phyloP scores from a whole-genome alignment of 1,140 invertebrate species.

The Bombus haemorrhoidalis region DNA sequence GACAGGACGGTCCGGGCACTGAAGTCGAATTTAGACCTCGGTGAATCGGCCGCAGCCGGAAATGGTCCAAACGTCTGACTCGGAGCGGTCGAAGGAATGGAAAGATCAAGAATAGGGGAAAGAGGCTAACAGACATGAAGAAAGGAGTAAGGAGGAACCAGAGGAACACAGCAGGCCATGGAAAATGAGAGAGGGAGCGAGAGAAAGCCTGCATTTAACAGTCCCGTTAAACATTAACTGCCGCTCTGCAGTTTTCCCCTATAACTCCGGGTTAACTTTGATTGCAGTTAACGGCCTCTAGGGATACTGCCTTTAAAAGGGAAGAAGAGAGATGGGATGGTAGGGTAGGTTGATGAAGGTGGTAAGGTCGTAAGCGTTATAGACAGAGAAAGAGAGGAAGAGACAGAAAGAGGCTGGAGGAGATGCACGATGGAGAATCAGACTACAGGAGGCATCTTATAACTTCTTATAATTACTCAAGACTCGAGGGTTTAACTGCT shows the following conservation, averaged over 20 bases:
- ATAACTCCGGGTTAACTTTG: constrained; percentile 81
- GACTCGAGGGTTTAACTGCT: constrained; percentile 79
- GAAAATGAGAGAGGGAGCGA: constrained; percentile 23
- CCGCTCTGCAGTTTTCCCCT: constrained; percentile 78
- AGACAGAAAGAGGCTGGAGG: background rate
- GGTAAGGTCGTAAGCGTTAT: constrained; percentile 36
- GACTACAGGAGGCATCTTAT: constrained; percentile 72
- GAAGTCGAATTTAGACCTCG: constrained; percentile 25
- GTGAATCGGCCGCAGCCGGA: constrained; percentile 66
- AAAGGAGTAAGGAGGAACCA: constrained; percentile 14
- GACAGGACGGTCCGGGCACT: constrained; percentile 31
- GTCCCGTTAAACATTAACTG: constrained; percentile 82
- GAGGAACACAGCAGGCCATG: background rate
- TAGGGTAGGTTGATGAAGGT: constrained; percentile 70
- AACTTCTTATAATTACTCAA: constrained; percentile 81
- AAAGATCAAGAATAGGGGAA: background rate
- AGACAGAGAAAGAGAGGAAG: constrained; percentile 31
- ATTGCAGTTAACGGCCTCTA: constrained; percentile 81
- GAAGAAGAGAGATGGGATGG: constrained; percentile 47
- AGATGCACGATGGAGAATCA: constrained; percentile 41
- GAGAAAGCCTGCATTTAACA: constrained; percentile 78
- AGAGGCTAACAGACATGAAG: background rate
- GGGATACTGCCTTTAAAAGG: constrained; percentile 77
- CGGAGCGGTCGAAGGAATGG: constrained; percentile 1
- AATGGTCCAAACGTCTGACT: constrained; percentile 41